Conservation (phyloP, 2,797 vertebrate species). For the Carcharodon carcharias region DNA sequence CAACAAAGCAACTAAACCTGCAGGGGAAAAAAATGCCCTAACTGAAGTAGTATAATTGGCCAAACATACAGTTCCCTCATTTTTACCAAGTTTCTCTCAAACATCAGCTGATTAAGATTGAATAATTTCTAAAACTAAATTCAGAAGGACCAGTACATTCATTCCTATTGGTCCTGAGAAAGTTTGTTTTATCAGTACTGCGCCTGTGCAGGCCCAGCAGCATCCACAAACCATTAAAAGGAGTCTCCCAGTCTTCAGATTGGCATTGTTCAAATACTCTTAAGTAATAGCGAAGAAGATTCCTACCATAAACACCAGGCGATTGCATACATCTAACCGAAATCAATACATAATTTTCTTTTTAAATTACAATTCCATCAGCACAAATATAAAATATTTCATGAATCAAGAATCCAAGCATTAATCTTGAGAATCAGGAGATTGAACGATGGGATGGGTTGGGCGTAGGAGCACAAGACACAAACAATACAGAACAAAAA, state of each 20-base stretch:
- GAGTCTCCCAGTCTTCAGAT: neutral
- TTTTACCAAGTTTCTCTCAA: neutral
- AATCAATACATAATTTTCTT: slow-evolving; percentile 25
- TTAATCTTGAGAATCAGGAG: neutral
- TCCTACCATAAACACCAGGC: neutral
- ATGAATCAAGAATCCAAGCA: neutral
- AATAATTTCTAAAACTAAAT: neutral
- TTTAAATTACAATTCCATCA: neutral
- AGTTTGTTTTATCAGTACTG: neutral
- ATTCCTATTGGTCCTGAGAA: slow-evolving; percentile 18
- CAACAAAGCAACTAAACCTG: neutral
- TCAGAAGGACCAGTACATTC: neutral
- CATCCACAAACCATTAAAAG: neutral
- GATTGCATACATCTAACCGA: neutral
- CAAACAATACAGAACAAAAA: neutral
- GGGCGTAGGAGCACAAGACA: neutral
- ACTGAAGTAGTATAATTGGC: neutral
- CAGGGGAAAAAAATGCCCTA: neutral
- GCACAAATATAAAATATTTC: neutral
- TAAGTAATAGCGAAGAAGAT: neutral
- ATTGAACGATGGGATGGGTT: no score
- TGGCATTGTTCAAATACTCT: neutral
- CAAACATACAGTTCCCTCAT: neutral
- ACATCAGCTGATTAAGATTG: neutral
- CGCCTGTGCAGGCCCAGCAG: neutral